Evolutionary conservation across 2,888 invertebrate genomes (phyloP).

Genomic region (Calameuta pallipes): DNA sequence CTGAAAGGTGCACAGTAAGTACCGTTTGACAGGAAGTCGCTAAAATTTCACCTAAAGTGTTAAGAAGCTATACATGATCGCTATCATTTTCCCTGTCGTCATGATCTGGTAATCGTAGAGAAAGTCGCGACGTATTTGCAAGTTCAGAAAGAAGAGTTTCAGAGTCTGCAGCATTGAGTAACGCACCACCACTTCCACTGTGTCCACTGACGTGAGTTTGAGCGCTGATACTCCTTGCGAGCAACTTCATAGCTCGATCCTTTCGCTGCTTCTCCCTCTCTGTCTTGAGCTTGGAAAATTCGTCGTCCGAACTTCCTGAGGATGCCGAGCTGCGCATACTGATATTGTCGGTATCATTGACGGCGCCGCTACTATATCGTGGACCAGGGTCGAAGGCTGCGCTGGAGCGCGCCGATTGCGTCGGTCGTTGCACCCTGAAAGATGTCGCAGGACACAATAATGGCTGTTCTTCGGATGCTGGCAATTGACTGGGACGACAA

Average conservation of each 20-base stretch:
- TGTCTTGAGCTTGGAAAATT: constrained; percentile 77
- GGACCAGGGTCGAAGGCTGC: constrained; percentile 34
- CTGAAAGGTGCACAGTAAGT: background rate
- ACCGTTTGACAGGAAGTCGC: background rate
- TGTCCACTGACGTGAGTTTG: background rate
- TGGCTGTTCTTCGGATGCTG: background rate
- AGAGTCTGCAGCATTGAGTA: constrained; percentile 33
- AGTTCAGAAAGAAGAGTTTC: constrained; percentile 47
- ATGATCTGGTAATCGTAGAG: constrained; percentile 27
- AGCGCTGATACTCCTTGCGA: constrained; percentile 72
- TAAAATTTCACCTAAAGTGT: background rate
- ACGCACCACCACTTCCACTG: background rate
- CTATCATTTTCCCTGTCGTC: constrained; percentile 24
- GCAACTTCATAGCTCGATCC: constrained; percentile 72
- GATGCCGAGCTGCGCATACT: constrained; percentile 28
- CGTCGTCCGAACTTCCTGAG: constrained; percentile 68
- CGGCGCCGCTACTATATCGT: background rate
- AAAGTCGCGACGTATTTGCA: constrained; percentile 44
- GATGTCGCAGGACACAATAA: background rate
- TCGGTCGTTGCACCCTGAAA: constrained; percentile 34
- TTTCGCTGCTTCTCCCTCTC: constrained; percentile 77
- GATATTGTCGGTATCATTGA: constrained; percentile 8
- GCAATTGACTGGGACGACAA: background rate
- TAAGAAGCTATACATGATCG: constrained; percentile 15
- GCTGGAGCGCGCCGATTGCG: constrained; percentile 47